A percentile compares a stretch with the other conserved stretches of the same genome.
These are phyloP conservation scores for Centroberyx gerrardi DNA, from an alignment of 2,797 vertebrate species.

Conservation along the genomic window DNA sequence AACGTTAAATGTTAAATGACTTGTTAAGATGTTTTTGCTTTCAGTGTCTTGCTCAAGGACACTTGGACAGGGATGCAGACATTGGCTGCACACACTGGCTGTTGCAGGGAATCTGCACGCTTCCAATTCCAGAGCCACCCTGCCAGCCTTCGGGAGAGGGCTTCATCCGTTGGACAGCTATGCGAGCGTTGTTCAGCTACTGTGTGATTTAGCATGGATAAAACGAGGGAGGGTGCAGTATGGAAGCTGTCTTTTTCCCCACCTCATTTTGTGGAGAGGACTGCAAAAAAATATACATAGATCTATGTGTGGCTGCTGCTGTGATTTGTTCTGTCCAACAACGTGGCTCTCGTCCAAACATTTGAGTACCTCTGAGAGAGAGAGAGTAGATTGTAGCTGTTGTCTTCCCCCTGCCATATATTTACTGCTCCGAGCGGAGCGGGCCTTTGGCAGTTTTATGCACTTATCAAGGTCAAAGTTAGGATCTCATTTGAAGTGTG, in stretches of 20 bases:
- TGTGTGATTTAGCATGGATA: conserved; percentile 32
- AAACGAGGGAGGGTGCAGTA: conserved; percentile 22
- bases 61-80: background rate
- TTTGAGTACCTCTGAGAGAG: conserved; percentile 58
- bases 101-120: background rate
- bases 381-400: conserved; percentile 55
- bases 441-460: conserved; percentile 69
- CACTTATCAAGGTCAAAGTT: conserved; percentile 70
- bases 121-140: too few relatives aligned
- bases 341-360: conserved; percentile 59
- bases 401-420: conserved; percentile 55
- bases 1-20: too few relatives aligned
- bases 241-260: conserved; percentile 49
- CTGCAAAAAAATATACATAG: conserved; percentile 35
- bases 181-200: conserved; percentile 19
- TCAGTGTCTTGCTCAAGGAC: background rate
- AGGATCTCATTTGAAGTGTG: conserved; percentile 61
- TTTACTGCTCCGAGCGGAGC: conserved; percentile 50
- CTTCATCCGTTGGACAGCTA: background rate
- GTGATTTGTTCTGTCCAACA: conserved; percentile 62
- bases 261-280: conserved; percentile 48
- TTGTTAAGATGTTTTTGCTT: too few relatives aligned
- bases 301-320: conserved; percentile 60
- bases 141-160: background rate
- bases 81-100: background rate